phyloP scores from a whole-genome alignment of 2,797 vertebrate species.

The Diglossa cyanea region DNA sequence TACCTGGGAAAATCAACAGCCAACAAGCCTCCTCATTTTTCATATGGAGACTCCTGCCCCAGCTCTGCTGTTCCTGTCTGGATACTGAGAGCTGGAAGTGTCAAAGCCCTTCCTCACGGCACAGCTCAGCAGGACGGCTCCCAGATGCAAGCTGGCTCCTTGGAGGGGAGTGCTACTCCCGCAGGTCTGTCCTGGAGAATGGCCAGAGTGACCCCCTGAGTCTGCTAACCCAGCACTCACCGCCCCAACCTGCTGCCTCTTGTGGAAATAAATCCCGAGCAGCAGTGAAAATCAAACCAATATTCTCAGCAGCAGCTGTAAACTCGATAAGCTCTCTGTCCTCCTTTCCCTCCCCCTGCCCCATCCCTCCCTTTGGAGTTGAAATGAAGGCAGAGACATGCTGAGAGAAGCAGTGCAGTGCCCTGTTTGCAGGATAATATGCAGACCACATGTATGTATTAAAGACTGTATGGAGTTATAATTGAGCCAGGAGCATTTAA shows the following conservation, averaged over 20 bases:
- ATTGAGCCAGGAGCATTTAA: conserved; percentile 56
- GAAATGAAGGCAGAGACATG: conserved; percentile 24
- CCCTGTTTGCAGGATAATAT: conserved; percentile 13
- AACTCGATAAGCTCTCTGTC: conserved; percentile 19
- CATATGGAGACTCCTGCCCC: rapidly evolving
- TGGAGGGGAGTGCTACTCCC: neutral
- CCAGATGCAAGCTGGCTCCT: neutral
- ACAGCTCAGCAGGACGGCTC: rapidly evolving
- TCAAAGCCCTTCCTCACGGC: rapidly evolving
- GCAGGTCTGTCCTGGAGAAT: neutral
- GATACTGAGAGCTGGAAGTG: neutral
- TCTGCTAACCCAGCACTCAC: neutral
- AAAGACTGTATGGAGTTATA: conserved; percentile 35
- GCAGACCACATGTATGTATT: conserved; percentile 37
- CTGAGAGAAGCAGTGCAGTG: neutral
- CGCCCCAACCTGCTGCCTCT: neutral
- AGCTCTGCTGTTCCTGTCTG: rapidly evolving
- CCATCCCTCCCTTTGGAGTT: neutral
- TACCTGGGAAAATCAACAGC: neutral
- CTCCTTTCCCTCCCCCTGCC: neutral
- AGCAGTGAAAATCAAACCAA: conserved; percentile 23
- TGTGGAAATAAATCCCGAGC: neutral
- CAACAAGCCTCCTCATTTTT: neutral
- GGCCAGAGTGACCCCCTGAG: neutral
- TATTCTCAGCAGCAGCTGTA: conserved; percentile 22